Percentiles rank a stretch among this genome's conserved stretches.
Evolutionary conservation across 2,797 vertebrate genomes (phyloP).

Genomic region (Parauchenoglanis punctatus): DNA sequence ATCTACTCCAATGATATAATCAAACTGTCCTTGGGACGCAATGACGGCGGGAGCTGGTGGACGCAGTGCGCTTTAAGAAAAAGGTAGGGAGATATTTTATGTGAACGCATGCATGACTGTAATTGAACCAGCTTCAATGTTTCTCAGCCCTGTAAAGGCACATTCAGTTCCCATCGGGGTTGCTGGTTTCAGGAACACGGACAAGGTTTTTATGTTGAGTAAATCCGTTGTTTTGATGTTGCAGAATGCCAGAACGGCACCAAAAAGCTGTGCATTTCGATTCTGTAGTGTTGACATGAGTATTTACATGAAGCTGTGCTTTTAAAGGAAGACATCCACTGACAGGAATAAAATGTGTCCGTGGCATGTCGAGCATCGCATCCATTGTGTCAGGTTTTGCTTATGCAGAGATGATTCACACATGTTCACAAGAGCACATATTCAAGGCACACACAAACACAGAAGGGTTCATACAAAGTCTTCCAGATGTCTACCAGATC

Average conservation of each 20-base stretch:
- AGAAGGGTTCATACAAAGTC: background rate
- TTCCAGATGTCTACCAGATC: background rate
- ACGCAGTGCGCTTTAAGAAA: conserved; percentile 44
- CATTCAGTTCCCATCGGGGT: background rate
- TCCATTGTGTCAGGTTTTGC: conserved; percentile 13
- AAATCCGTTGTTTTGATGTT: conserved; percentile 1
- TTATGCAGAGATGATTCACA: conserved; percentile 7
- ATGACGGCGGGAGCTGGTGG: conserved; percentile 52
- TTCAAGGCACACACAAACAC: background rate
- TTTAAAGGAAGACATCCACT: background rate
- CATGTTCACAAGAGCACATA: background rate
- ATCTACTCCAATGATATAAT: conserved; percentile 1
- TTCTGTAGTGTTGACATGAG: conserved; percentile 4
- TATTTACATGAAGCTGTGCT: conserved; percentile 29
- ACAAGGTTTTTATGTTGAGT: background rate
- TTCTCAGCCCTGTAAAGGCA: background rate
- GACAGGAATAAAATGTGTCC: conserved; percentile 42
- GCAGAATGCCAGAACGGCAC: background rate
- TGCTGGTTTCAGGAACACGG: background rate
- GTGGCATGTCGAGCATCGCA: background rate
- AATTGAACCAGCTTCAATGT: background rate
- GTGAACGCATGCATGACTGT: background rate
- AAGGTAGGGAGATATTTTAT: conserved; percentile 31
- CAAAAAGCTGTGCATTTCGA: background rate
- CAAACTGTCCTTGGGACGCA: conserved; percentile 47